Percentiles rank a stretch among this genome's conserved stretches.
Evolutionary conservation across 2,888 invertebrate species (phyloP).

Genomic region (Hyposoter dolosus): DNA sequence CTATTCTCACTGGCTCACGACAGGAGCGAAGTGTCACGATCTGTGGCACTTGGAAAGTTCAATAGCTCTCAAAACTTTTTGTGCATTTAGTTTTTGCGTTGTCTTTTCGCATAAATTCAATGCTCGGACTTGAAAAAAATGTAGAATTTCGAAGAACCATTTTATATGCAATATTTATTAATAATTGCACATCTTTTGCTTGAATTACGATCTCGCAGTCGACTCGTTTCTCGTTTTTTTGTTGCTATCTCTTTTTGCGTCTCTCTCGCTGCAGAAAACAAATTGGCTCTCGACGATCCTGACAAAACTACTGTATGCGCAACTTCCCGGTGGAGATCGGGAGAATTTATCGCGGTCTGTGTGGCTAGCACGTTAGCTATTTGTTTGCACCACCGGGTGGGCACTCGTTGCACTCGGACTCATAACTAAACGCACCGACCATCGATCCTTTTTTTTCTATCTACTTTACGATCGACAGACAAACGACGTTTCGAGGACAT

Average conservation of each 20-base stretch:
- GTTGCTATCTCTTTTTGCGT: not conserved
- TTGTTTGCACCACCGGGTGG: conserved; percentile 51
- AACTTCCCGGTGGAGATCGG: conserved; percentile 32
- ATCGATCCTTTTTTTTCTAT: conserved; percentile 1
- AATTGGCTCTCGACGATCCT: conserved; percentile 50
- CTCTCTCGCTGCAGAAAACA: conserved; percentile 28
- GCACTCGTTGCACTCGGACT: conserved; percentile 36
- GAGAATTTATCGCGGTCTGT: conserved; percentile 57
- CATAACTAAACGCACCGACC: conserved; percentile 33
- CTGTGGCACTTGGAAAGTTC: too few species aligned
- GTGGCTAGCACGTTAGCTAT: conserved; percentile 41
- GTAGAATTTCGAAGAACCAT: not conserved
- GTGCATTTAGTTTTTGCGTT: not conserved
- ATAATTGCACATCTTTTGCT: conserved; percentile 3
- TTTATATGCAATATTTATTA: not conserved
- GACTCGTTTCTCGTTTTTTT: not conserved
- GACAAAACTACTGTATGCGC: conserved; percentile 49
- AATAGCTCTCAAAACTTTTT: not conserved
- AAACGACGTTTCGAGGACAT: not conserved
- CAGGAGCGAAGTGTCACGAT: too few species aligned
- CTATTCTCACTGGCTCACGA: too few species aligned
- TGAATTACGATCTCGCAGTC: not conserved
- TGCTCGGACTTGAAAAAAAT: not conserved
- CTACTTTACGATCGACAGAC: not conserved
- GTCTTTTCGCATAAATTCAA: not conserved